phyloP scores from a whole-genome alignment of 2,888 invertebrate species.

The Polydrusus pterygomalis region DNA sequence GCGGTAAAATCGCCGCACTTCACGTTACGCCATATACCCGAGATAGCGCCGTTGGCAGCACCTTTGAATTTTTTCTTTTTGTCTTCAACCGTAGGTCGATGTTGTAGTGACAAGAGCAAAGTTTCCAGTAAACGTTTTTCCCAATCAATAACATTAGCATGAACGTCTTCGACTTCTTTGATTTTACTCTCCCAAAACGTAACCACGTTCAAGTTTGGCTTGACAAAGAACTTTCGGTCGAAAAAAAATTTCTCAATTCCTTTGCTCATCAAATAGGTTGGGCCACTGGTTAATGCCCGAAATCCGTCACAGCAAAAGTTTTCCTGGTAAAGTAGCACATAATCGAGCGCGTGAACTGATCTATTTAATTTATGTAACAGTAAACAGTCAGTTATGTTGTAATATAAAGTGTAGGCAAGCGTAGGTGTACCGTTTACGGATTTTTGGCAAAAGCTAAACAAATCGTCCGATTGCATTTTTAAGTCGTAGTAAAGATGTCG shows the following conservation, averaged over 20 bases:
- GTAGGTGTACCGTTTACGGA: neutral
- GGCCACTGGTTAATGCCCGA: neutral
- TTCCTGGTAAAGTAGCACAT: neutral
- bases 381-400: too few species aligned
- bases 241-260: neutral
- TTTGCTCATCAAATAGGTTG: neutral
- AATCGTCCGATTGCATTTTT: neutral
- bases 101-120: too few species aligned
- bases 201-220: neutral
- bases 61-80: neutral
- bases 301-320: neutral
- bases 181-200: too few species aligned
- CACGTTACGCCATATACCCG: neutral
- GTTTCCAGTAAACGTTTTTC: too few species aligned
- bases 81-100: neutral
- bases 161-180: too few species aligned
- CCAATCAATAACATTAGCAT: too few species aligned
- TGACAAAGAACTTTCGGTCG: neutral
- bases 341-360: too few species aligned
- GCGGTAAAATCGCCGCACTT: neutral
- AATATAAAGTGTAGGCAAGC: too few species aligned
- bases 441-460: neutral
- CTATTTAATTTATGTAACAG: too few species aligned
- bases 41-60: neutral
- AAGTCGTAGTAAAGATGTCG: slow-evolving; percentile 2